A percentile compares a stretch with the other conserved stretches of the same genome.
phyloP scores from a whole-genome alignment of 2,113 vertebrate species.

The Pseudorectes ferrugineus region DNA sequence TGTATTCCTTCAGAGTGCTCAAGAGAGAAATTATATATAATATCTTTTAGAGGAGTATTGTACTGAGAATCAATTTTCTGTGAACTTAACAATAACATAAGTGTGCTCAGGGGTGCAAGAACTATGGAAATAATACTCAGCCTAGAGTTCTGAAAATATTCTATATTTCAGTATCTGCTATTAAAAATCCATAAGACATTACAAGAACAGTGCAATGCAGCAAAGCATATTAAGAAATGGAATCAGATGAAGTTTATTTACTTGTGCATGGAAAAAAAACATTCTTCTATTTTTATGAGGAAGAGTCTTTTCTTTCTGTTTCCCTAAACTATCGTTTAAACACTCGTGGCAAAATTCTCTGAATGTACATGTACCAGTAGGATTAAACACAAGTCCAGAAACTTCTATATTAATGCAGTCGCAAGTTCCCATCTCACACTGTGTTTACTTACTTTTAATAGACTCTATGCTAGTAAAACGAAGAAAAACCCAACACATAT shows the following conservation, averaged over 20 bases:
- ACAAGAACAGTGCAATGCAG: not conserved
- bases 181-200: not conserved
- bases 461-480: not conserved
- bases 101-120: not conserved
- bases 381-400: not conserved
- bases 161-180: not conserved
- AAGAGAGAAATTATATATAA: not conserved
- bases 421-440: not conserved
- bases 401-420: not conserved
- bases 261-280: not conserved
- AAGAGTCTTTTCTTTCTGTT: not conserved
- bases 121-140: not conserved
- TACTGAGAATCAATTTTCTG: conserved; percentile 30
- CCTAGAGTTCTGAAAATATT: not conserved
- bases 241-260: not conserved
- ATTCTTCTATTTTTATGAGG: not conserved
- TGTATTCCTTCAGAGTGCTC: not conserved
- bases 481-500: not conserved
- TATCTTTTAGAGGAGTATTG: not conserved
- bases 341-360: not conserved
- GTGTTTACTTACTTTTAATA: not conserved
- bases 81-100: not conserved
- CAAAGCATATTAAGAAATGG: not conserved
- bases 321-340: not conserved
- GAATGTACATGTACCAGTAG: not conserved